Conservation (phyloP, 2,797 vertebrate genomes). For the Pempheris klunzingeri region DNA sequence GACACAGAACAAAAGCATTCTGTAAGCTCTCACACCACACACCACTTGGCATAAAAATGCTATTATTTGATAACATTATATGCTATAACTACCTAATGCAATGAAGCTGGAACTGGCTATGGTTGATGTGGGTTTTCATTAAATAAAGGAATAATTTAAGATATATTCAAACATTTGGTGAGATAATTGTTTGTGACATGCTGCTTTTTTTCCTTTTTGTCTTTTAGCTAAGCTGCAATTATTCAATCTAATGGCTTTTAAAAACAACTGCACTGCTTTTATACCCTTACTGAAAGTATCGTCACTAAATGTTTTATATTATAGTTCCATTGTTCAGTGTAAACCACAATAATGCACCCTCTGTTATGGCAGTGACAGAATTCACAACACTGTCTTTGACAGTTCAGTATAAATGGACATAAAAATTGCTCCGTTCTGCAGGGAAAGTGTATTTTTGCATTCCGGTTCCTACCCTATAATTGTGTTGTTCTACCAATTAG, state of each 20-base stretch:
- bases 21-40: neutral
- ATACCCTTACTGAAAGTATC: neutral
- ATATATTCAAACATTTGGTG: neutral
- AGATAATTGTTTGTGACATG: neutral
- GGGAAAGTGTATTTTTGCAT: neutral
- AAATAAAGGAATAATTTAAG: neutral
- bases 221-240: neutral
- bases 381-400: neutral
- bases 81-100: neutral
- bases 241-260: constrained; percentile 5
- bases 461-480: neutral
- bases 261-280: neutral
- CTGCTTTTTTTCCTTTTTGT: neutral
- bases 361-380: neutral
- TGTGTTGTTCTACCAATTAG: neutral
- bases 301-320: neutral
- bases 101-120: neutral
- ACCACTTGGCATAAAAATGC: neutral
- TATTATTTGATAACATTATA: neutral
- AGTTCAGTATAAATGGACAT: neutral
- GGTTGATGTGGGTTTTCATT: constrained; percentile 1
- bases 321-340: constrained; percentile 17
- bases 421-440: neutral
- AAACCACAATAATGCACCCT: constrained; percentile 21
- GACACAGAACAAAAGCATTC: constrained; percentile 24